phyloP scores from a whole-genome alignment of 1,140 invertebrate species.

The Pollicipes pollicipes region DNA sequence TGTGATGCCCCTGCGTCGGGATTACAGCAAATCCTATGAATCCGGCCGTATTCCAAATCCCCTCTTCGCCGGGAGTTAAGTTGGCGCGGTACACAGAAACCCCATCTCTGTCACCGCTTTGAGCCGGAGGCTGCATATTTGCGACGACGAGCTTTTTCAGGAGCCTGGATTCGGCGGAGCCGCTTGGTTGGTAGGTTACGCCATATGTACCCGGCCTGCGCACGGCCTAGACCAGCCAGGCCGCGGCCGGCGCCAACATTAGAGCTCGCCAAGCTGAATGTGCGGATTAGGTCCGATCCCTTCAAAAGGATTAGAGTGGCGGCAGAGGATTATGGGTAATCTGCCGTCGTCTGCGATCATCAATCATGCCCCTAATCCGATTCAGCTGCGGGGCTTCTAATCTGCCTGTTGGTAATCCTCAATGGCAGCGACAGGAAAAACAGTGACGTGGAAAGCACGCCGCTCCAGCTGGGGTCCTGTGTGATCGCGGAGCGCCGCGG shows the following conservation, averaged over 20 bases:
- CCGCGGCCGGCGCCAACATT: neutral
- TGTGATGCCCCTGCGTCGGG: neutral
- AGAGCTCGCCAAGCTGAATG: neutral
- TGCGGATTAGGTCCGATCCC: neutral
- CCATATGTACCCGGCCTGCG: too few species aligned
- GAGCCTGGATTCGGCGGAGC: too few species aligned
- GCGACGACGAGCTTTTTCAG: too few species aligned
- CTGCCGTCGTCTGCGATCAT: neutral
- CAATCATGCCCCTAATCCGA: neutral
- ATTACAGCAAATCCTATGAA: constrained; percentile 2
- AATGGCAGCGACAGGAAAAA: too few species aligned
- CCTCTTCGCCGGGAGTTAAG: neutral
- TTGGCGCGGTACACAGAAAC: neutral
- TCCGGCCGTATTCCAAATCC: constrained; percentile 1
- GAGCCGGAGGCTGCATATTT: too few species aligned
- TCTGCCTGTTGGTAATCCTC: neutral
- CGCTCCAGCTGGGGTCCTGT: neutral
- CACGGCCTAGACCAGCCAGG: too few species aligned
- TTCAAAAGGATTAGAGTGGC: neutral
- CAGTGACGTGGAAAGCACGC: too few species aligned
- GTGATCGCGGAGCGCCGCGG: too few species aligned
- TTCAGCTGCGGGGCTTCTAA: neutral
- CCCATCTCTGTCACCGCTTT: neutral
- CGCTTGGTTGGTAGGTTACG: too few species aligned
- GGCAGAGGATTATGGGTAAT: neutral